Evolutionary conservation across 1,140 invertebrate genomes (phyloP), one percentile per base, ranked within the genome.

Genomic region (Drosophila murphyi): DNA sequence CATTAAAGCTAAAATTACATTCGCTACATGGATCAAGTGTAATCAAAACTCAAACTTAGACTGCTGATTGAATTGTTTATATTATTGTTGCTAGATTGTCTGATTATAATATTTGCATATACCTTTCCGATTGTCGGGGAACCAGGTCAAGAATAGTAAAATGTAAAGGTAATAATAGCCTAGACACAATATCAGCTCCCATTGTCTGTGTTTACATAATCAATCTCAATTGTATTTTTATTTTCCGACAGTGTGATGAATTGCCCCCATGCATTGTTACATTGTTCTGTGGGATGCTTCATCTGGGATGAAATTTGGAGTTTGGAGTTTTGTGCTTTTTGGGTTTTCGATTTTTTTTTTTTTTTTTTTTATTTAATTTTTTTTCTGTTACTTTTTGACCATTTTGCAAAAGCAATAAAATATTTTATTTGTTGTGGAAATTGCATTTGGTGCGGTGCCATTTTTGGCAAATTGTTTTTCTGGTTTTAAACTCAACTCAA

Each of bases 401-500:
- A 76, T 86, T 81, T 72, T 78, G 57, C 64, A 78, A 61, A 70
- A 72, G 47, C 68, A 80, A 82, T 87, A 86, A 86, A 86, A 86
- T 86, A 86, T 86, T 86, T 87, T 82, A 86, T 87, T 86, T 86
- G 82, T 76, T 76, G 82, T 87, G 82, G 78, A 87, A 86, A 86
- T 86, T 82, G 78, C 82, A 87, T 82, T 87, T 87, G 71, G 47
- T 70, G 51, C 70, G 32, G 34, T 61, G 47, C 34, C 47, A 76
- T 75, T 75, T 75, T 78, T 71, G 12, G 37, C 57, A 67, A 87
- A 78, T 81, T 81, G 80, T 78, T 72, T 78, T 74, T 70, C 54
- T 35, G 34, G 3, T 57, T 31, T 32, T 10, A 4, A n/a, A n/a
- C 39, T 43, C 10, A 8, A 28, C 52, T 29, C 43, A 10, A n/a